Conservation (phyloP, 2,797 vertebrate genomes). For the Peromyscus attwateri region DNA sequence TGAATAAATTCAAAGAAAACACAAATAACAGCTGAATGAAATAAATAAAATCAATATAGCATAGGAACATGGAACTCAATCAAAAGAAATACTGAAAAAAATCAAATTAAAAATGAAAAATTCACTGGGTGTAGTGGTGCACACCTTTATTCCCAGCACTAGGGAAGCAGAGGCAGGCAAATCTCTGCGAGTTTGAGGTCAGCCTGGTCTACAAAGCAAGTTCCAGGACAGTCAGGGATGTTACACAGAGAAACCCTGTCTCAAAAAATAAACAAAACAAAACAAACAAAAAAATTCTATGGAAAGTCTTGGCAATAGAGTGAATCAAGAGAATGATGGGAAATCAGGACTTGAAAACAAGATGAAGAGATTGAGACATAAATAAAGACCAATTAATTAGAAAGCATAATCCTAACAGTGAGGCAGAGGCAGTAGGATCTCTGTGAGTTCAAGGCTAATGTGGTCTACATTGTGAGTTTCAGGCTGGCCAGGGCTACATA, state of each 20-base stretch:
- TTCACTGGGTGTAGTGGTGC: background rate
- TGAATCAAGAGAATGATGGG: background rate
- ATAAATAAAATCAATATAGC: background rate
- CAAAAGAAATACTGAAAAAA: background rate
- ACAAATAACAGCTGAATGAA: background rate
- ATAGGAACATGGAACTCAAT: background rate
- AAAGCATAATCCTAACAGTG: background rate
- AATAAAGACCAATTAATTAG: background rate
- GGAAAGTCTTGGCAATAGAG: background rate
- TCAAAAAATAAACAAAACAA: too few relatives aligned
- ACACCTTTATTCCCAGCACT: too few relatives aligned
- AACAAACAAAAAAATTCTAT: background rate
- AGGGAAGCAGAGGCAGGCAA: too few relatives aligned
- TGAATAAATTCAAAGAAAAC: background rate
- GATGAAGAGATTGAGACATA: background rate
- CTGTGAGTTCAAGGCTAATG: background rate
- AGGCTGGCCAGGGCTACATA: background rate
- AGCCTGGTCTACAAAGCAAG: too few relatives aligned
- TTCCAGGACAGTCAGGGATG: too few relatives aligned
- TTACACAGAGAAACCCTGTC: too few relatives aligned
- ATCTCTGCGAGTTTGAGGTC: too few relatives aligned
- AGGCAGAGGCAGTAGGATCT: background rate
- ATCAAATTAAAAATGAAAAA: background rate
- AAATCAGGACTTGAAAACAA: background rate
- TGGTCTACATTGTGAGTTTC: background rate